phyloP scores from a whole-genome alignment of 2,797 vertebrate species.

The Sternotherus odoratus region DNA sequence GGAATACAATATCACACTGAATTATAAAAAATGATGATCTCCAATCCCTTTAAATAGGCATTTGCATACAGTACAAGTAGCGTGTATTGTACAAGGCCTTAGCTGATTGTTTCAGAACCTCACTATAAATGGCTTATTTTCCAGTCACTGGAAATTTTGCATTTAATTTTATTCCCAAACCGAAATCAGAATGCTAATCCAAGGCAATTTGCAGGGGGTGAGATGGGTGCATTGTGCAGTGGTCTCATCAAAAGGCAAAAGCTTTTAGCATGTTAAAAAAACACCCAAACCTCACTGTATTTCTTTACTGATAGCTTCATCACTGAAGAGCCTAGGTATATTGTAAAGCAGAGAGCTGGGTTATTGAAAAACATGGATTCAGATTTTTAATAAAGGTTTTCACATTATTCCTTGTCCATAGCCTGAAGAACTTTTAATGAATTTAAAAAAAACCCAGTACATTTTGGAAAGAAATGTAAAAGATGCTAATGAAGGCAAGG shows the following conservation, averaged over 20 bases:
- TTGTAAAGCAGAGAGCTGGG: not conserved
- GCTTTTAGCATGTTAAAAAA: not conserved
- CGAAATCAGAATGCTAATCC: constrained; percentile 35
- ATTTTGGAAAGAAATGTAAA: not conserved
- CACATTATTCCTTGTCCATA: not conserved
- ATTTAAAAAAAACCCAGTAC: not conserved
- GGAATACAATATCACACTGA: constrained; percentile 79
- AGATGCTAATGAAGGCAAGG: not conserved
- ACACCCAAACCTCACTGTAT: not conserved
- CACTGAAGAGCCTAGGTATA: fast-evolving
- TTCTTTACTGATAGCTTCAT: not conserved
- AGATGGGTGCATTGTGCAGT: not conserved
- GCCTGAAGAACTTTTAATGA: not conserved
- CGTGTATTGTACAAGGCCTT: constrained; percentile 3
- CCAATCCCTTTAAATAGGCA: constrained; percentile 63
- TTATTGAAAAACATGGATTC: not conserved
- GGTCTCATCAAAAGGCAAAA: not conserved
- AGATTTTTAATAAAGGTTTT: not conserved
- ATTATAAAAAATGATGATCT: constrained; percentile 75
- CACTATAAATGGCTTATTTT: not conserved
- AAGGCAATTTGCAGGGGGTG: not conserved
- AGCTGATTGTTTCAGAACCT: constrained; percentile 12
- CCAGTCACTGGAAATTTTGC: not conserved
- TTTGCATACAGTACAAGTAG: not conserved
- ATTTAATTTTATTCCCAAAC: not conserved